Evolutionary conservation across 2,797 vertebrate species (phyloP).

Genomic region (Channa striata): DNA sequence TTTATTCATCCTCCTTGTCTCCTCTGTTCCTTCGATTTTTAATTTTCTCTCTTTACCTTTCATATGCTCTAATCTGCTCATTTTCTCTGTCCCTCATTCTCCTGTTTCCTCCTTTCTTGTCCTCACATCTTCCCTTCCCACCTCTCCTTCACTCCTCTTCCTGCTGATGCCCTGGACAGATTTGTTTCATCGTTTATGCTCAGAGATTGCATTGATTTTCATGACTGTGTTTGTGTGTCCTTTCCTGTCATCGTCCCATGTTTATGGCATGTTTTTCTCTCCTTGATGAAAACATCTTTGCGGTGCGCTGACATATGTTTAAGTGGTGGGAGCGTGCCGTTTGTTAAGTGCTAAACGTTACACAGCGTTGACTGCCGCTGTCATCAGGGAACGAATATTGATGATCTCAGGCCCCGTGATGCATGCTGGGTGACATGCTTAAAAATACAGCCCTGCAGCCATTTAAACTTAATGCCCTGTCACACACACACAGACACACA

Average conservation of each 20-base stretch:
- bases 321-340: slow-evolving; percentile 63
- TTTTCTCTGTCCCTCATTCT: neutral
- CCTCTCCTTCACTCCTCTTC: neutral
- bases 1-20: neutral
- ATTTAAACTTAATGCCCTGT: slow-evolving; percentile 46
- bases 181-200: slow-evolving; percentile 32
- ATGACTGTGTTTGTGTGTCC: slow-evolving; percentile 12
- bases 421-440: slow-evolving; percentile 70
- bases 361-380: slow-evolving; percentile 72
- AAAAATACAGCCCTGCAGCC: slow-evolving; percentile 65
- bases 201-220: slow-evolving; percentile 24
- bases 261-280: slow-evolving; percentile 47
- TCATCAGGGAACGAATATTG: slow-evolving; percentile 80
- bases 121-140: neutral
- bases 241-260: slow-evolving; percentile 4
- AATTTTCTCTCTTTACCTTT: neutral
- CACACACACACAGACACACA: slow-evolving; percentile 46
- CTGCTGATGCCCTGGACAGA: slow-evolving; percentile 3
- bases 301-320: slow-evolving; percentile 67
- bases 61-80: neutral
- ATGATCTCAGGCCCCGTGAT: slow-evolving; percentile 70
- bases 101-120: neutral
- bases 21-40: too few species aligned
- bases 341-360: slow-evolving; percentile 73
- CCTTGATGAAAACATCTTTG: slow-evolving; percentile 68